A percentile compares a stretch with the other conserved stretches of the same genome.
These are phyloP conservation scores for Salmo trutta DNA, from an alignment of 2,797 vertebrate genomes.

Conservation along the genomic window DNA sequence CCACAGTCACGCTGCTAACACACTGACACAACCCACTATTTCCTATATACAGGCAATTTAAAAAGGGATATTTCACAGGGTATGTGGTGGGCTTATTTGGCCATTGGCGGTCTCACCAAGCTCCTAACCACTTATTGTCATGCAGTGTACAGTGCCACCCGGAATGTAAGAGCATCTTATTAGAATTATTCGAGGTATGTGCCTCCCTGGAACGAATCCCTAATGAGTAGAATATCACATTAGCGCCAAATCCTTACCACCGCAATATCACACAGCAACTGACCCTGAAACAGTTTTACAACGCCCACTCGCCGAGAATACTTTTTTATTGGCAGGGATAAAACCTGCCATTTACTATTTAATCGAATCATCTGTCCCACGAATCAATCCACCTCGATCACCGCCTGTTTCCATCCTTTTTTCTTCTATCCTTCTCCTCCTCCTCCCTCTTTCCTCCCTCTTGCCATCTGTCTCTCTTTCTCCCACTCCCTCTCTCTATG, in stretches of 20 bases:
- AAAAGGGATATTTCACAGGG: conserved; percentile 21
- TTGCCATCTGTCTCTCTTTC: background rate
- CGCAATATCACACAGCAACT: conserved; percentile 51
- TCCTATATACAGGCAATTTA: conserved; percentile 21
- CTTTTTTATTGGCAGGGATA: conserved; percentile 44
- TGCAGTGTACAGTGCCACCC: conserved; percentile 22
- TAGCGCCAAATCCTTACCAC: conserved; percentile 52
- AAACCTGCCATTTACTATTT: conserved; percentile 46
- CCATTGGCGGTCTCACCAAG: conserved; percentile 41
- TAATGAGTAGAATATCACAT: conserved; percentile 58
- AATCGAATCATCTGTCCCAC: conserved; percentile 67
- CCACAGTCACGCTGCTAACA: background rate
- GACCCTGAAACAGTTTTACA: conserved; percentile 60
- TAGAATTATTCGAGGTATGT: conserved; percentile 61
- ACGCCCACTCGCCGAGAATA: conserved; percentile 55
- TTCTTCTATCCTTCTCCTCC: conserved; percentile 7
- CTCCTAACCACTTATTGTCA: conserved; percentile 48
- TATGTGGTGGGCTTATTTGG: conserved; percentile 30
- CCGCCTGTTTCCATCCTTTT: conserved; percentile 62
- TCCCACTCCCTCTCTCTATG: background rate
- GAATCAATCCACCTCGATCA: conserved; percentile 66
- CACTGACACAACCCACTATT: conserved; percentile 25
- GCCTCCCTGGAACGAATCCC: conserved; percentile 50
- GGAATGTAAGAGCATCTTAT: conserved; percentile 54
- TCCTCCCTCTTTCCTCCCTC: background rate